These are phyloP conservation scores for Pygathrix nemaeus DNA, from an alignment of 2,113 vertebrate species.

Conservation along the genomic window DNA sequence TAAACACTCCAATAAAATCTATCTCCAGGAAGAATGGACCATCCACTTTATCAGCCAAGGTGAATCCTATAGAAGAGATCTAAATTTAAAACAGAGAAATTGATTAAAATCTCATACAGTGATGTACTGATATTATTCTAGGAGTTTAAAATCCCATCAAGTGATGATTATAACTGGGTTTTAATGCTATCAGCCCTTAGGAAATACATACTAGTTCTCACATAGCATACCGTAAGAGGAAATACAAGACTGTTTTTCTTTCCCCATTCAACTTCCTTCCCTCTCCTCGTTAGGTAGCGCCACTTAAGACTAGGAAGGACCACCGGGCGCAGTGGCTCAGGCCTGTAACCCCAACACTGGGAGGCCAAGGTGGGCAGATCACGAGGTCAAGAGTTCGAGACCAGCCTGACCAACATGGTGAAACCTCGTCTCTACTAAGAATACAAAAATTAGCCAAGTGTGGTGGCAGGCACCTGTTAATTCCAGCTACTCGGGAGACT, in stretches of 20 bases:
- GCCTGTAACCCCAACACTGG: no score
- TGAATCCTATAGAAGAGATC: conserved; percentile 94
- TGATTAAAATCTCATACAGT: conserved; percentile 46
- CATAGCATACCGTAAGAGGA: neutral
- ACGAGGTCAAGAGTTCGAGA: no score
- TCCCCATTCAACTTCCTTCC: neutral
- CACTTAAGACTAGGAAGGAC: neutral
- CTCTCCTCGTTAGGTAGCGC: neutral
- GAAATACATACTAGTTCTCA: neutral
- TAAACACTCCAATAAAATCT: conserved; percentile 91
- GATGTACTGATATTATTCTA: neutral
- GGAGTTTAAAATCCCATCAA: neutral
- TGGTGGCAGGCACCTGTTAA: no score
- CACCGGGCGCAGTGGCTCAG: no score
- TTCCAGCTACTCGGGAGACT: no score
- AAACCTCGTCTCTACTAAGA: no score
- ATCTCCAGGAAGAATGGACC: conserved; percentile 96
- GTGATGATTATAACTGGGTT: neutral
- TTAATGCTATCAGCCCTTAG: neutral
- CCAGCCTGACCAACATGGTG: no score
- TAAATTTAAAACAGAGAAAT: conserved; percentile 78
- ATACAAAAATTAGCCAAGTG: no score
- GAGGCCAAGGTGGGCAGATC: no score
- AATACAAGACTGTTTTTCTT: neutral
- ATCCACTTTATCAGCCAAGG: conserved; percentile 92